Evolutionary conservation across 2,888 invertebrate genomes (phyloP), one percentile per base, ranked within the genome.

Genomic region (Trilocha varians): DNA sequence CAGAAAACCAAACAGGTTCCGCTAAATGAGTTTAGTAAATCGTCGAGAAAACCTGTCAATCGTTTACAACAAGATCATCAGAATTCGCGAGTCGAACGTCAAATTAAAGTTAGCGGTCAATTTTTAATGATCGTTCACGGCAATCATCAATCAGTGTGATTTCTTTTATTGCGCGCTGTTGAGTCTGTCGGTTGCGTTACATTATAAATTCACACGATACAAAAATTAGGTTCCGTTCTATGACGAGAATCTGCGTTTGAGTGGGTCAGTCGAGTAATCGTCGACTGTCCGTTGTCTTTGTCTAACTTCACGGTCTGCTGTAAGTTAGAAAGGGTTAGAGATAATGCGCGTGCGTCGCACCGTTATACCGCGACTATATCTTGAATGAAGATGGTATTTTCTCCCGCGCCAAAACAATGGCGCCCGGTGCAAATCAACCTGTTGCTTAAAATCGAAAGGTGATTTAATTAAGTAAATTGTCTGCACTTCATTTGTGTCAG

Each of bases 191-290:
- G 59, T 65, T 62, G 59, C 60, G 59, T 70, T 69, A 65, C 68
- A 74, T 73, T 72, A 72, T 71, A 64, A 77, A 78, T 79, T 78
- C 76, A 76, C 76, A 76, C 74, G 75, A 69, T 70, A 74, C 70
- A 73, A 78, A 78, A 86, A 85, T 83, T 83, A 84, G 86, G 84
- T 86, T 80, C 75, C 79, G 75, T 71, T 82, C 80, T 80, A 76
- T 66, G 74, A 73, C 78, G 80, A 87, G 87, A 87, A 87, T 87
- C 76, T 84, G 78, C 74, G 68, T 60, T 69, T 74, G 80, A 85
- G 84, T 87, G 83, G 87, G 87, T 87, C 87, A 87, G 75, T 85
- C 85, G 84, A 84, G 82, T 84, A 82, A 82, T 79, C 68, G 73
- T 69, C 77, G 73, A 74, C 76, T 64, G 70, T 71, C 70, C 67